Evolutionary conservation across 2,888 invertebrate species (phyloP).

Genomic region (Scrobipalpa costella): DNA sequence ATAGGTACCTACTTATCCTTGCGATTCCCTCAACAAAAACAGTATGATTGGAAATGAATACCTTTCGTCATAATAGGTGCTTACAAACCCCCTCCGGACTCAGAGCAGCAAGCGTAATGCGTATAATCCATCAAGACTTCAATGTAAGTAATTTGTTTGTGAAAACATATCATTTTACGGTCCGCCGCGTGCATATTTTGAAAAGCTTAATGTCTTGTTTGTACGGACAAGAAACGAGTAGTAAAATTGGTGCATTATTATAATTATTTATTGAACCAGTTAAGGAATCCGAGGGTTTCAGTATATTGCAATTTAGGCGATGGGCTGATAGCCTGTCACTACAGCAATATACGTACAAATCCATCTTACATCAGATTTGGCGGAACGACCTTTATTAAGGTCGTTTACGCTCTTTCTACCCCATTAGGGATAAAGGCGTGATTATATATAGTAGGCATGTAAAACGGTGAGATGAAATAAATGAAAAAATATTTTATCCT

Average conservation of each 20-base stretch:
- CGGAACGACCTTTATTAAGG: too few relatives aligned
- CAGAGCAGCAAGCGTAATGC: constrained; percentile 41
- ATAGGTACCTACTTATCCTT: not conserved
- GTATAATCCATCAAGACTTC: constrained; percentile 52
- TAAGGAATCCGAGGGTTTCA: too few relatives aligned
- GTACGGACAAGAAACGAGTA: constrained; percentile 27
- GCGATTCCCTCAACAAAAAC: constrained; percentile 33
- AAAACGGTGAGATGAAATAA: too few relatives aligned
- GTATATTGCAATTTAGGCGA: too few relatives aligned
- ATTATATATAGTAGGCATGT: too few relatives aligned
- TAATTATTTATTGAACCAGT: too few relatives aligned
- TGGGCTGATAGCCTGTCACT: too few relatives aligned
- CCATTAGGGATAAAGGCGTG: too few relatives aligned
- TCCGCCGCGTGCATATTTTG: constrained; percentile 36
- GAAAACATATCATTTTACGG: constrained; percentile 59
- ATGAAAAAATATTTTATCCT: too few relatives aligned
- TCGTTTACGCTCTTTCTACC: too few relatives aligned
- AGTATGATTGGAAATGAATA: constrained; percentile 49
- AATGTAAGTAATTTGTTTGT: constrained; percentile 58
- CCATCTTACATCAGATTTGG: too few relatives aligned
- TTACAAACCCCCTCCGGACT: constrained; percentile 42
- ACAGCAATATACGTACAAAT: too few relatives aligned
- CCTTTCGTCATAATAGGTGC: constrained; percentile 40
- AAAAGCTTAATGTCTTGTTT: constrained; percentile 47
- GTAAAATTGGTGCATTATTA: not conserved